These are phyloP conservation scores for Adoxophyes honmai DNA, from an alignment of 1,140 invertebrate species.

Conservation along the genomic window DNA sequence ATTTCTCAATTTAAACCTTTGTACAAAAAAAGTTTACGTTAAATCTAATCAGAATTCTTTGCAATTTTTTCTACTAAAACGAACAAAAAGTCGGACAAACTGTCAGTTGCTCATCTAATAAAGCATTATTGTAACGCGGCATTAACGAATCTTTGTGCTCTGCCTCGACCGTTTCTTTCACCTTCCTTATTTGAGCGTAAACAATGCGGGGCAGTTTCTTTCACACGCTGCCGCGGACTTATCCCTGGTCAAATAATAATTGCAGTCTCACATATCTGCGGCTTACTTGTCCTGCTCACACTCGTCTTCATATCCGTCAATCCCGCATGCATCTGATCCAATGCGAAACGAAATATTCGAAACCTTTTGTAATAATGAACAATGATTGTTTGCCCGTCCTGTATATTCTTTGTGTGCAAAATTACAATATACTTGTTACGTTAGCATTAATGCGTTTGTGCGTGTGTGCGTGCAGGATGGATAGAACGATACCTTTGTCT, in stretches of 20 bases:
- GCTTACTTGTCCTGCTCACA: constrained; percentile 49
- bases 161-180: constrained; percentile 57
- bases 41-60: neutral
- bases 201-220: constrained; percentile 70
- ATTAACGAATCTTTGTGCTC: constrained; percentile 50
- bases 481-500: constrained; percentile 73
- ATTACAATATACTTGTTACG: constrained; percentile 75
- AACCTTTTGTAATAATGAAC: constrained; percentile 76
- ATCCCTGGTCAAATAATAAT: constrained; percentile 77
- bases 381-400: constrained; percentile 75
- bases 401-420: constrained; percentile 73
- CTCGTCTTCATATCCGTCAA: constrained; percentile 53
- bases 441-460: constrained; percentile 56
- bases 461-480: constrained; percentile 67
- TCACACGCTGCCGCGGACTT: constrained; percentile 71
- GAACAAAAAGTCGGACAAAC: constrained; percentile 13
- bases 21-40: too few relatives aligned
- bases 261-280: constrained; percentile 53
- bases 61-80: constrained; percentile 17
- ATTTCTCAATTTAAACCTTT: too few relatives aligned
- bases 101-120: constrained; percentile 36
- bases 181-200: constrained; percentile 73
- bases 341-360: constrained; percentile 73
- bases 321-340: constrained; percentile 66
- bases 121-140: constrained; percentile 52